A percentile compares a stretch with the other conserved stretches of the same genome.
Conservation (phyloP, 1,140 invertebrate genomes). For the Drosophila setifemur region DNA sequence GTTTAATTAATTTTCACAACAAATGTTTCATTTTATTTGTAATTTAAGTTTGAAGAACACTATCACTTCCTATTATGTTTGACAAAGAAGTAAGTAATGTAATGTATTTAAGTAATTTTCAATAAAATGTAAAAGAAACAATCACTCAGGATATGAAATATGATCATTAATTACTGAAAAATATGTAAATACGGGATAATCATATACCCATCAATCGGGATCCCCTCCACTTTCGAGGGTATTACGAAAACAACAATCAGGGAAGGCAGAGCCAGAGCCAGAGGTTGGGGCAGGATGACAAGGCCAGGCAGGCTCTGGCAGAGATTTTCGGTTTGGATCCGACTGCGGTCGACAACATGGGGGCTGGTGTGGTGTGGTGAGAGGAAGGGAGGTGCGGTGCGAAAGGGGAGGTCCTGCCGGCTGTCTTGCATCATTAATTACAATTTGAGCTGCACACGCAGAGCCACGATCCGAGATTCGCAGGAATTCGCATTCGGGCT, state of each 20-base stretch:
- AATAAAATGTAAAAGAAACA: no score
- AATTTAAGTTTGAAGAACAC: no score
- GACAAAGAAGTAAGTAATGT: no score
- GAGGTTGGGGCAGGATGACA: conserved; percentile 41
- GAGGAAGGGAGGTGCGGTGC: conserved; percentile 11
- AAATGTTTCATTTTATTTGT: no score
- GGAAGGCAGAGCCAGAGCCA: conserved; percentile 2
- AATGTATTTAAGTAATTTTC: no score
- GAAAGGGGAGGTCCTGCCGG: conserved; percentile 24
- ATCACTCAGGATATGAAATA: no score
- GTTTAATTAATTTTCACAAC: no score
- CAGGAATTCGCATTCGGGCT: neutral
- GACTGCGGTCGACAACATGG: conserved; percentile 34
- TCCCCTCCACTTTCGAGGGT: neutral
- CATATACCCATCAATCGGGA: no score
- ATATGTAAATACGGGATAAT: neutral
- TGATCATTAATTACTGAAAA: no score
- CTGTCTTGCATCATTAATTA: conserved; percentile 80
- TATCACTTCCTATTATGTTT: no score
- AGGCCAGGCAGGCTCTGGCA: conserved; percentile 35
- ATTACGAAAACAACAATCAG: conserved; percentile 8
- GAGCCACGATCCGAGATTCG: conserved; percentile 21
- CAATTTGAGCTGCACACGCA: conserved; percentile 70
- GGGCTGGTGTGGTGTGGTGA: conserved; percentile 10
- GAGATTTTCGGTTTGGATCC: conserved; percentile 51